phyloP scores from a whole-genome alignment of 2,888 invertebrate species.

The Eupithecia abbreviata region DNA sequence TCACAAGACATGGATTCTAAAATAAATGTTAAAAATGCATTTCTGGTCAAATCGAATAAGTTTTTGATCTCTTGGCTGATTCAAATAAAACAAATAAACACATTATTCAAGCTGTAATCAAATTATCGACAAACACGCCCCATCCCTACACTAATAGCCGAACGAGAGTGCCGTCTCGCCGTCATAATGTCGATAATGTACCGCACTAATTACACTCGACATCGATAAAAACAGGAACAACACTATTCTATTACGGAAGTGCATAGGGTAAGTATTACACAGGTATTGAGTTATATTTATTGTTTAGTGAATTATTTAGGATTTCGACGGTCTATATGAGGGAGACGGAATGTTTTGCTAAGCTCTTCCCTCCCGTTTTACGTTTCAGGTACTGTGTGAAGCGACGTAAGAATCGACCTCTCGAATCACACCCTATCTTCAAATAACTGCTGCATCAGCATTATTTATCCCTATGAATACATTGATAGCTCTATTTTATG shows the following conservation, averaged over 20 bases:
- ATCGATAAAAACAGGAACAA: conserved; percentile 59
- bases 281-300: conserved; percentile 18
- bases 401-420: no score
- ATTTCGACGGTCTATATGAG: background rate
- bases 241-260: conserved; percentile 50
- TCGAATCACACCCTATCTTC: no score
- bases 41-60: no score
- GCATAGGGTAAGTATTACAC: conserved; percentile 17
- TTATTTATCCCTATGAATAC: no score
- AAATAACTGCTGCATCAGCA: no score
- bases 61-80: no score
- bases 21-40: no score
- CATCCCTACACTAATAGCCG: conserved; percentile 66
- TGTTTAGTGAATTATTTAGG: conserved; percentile 14
- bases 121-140: conserved; percentile 20
- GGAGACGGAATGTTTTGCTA: background rate
- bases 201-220: conserved; percentile 67
- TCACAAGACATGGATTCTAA: no score
- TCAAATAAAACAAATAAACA: no score
- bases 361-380: background rate
- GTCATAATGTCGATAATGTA: conserved; percentile 76
- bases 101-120: background rate
- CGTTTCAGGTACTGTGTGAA: background rate
- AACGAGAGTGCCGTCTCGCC: conserved; percentile 76
- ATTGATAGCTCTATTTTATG: no score